Percentiles rank a stretch among this genome's conserved stretches.
phyloP scores from a whole-genome alignment of 2,113 vertebrate genomes.

The Scophthalmus maximus region DNA sequence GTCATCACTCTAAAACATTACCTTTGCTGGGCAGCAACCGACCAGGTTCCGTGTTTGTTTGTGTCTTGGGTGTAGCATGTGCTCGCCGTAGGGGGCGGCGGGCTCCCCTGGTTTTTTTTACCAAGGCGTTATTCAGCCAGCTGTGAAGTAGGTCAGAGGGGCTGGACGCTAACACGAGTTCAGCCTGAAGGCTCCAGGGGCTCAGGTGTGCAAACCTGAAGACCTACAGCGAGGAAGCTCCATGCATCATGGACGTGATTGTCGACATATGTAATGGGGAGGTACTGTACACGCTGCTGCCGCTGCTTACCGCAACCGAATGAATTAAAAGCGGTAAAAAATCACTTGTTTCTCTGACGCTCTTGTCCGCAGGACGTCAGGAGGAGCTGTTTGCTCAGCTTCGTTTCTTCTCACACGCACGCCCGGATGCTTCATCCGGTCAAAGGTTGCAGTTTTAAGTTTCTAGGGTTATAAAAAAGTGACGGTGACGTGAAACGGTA shows the following conservation, averaged over 20 bases:
- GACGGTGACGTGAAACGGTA: background rate
- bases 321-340: too few species aligned
- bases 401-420: too few species aligned
- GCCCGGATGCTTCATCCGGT: background rate
- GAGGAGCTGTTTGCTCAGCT: background rate
- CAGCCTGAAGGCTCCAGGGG: background rate
- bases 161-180: background rate
- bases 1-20: too few species aligned
- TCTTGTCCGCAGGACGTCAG: too few species aligned
- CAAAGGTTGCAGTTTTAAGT: background rate
- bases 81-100: constrained; percentile 19
- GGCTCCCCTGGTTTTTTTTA: background rate
- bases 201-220: constrained; percentile 50
- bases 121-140: constrained; percentile 29
- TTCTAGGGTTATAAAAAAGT: background rate
- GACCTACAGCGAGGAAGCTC: background rate
- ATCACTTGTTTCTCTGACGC: too few species aligned
- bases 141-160: constrained; percentile 43
- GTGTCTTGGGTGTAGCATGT: constrained; percentile 1
- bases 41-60: constrained; percentile 1
- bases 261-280: background rate
- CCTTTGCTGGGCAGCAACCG: background rate
- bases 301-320: too few species aligned
- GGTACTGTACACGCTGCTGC: background rate
- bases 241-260: background rate